Evolutionary conservation across 2,113 vertebrate genomes (phyloP).

Genomic region (Nannobrachium achirus): DNA sequence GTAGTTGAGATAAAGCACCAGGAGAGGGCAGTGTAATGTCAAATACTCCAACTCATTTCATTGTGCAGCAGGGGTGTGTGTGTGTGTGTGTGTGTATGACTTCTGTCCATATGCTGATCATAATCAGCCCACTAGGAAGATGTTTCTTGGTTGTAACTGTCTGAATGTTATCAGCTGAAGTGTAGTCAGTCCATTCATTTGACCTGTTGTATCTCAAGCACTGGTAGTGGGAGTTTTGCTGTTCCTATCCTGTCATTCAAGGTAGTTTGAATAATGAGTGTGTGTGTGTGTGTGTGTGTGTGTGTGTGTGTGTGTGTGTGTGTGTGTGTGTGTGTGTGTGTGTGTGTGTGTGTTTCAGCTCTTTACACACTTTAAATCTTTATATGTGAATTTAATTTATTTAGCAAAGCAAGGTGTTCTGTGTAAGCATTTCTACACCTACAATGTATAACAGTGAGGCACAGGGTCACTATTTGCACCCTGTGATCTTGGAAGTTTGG

Average conservation of each 20-base stretch:
- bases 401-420: not conserved
- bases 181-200: not conserved
- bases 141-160: not conserved
- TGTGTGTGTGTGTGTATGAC: conserved; percentile 15
- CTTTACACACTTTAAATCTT: not conserved
- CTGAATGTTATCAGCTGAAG: not conserved
- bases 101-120: conserved; percentile 9
- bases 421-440: not conserved
- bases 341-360: not conserved
- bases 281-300: too few relatives aligned
- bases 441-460: too few relatives aligned
- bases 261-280: conserved; percentile 4
- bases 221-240: not conserved
- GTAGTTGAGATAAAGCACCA: conserved; percentile 50
- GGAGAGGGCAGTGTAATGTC: conserved; percentile 66
- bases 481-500: not conserved
- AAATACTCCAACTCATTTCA: conserved; percentile 26
- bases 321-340: not conserved
- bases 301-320: too few relatives aligned
- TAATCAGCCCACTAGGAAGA: conserved; percentile 3
- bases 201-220: not conserved
- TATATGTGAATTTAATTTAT: not conserved
- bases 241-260: not conserved
- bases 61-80: conserved; percentile 22
- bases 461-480: not conserved